Evolutionary conservation across 2,888 invertebrate species (phyloP), one percentile per base, ranked within the genome.

Genomic region (Cephus nigrinus): DNA sequence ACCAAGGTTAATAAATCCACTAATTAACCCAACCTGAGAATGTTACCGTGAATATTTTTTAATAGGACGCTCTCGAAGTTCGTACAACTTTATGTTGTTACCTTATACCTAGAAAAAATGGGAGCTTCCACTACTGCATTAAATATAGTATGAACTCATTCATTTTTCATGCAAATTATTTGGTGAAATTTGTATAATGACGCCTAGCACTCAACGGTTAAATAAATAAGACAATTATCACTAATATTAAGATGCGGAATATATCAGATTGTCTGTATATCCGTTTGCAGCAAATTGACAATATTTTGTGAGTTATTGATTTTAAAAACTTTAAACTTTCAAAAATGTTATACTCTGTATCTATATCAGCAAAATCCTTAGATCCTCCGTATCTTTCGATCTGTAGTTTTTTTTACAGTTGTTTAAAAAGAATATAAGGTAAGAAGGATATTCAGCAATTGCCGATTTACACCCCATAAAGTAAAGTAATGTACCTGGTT

Each of bases 401-500:
- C 0, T 12, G 4, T 1, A 36, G 1, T 36, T 36, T 36, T 12
- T 12, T 36, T 36, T 36, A 12, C 9, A 55, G 9, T 55, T 23
- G 2, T 55, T 55, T 5, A 55, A 55, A 55, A 55, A 55, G 9
- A 55, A 55, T 55, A 1, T 23, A 55, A 55, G 55, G 55, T 55
- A 55, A 15, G 15, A 15, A 40, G 1, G 23, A 55, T 55, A 40
- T 40, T 40, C 40, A 40, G 15, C 23, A 23, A 23, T 55, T 55
- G 2, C 23, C 15, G 23, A 55, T 23, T 55, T 55, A 55, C 23
- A 55, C 55, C 23, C 23, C 5, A 55, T 23, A 40, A 15, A 4
- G 15, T 40, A 15, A 55, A 55, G 55, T 55, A 55, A 55, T 81
- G 79, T 88, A 94, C 95, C 93, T 99, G 98, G 92, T 99, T 99